phyloP scores from a whole-genome alignment of 2,797 vertebrate genomes.

The Erpetoichthys calabaricus region DNA sequence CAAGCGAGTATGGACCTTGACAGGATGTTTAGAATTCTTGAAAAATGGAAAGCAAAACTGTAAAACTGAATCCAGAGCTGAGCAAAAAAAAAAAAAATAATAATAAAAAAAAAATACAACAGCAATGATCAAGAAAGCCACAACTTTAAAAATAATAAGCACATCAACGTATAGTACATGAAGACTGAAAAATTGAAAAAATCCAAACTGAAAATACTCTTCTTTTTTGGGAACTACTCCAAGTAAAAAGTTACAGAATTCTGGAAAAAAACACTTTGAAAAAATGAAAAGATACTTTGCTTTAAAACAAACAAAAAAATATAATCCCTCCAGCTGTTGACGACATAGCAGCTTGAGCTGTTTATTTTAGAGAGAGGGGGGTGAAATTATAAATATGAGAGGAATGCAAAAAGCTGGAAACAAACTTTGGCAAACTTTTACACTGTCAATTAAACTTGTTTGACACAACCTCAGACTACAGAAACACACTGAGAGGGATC shows the following conservation, averaged over 20 bases:
- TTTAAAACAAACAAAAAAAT: constrained; percentile 1
- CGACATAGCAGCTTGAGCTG: neutral
- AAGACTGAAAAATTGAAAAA: too few relatives aligned
- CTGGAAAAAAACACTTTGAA: neutral
- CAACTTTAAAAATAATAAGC: too few relatives aligned
- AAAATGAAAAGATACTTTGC: neutral
- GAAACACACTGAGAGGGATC: neutral
- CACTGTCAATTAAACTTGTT: too few relatives aligned
- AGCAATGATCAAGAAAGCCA: too few relatives aligned
- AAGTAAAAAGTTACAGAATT: too few relatives aligned
- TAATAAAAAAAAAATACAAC: too few relatives aligned
- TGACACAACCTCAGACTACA: neutral
- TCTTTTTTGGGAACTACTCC: neutral
- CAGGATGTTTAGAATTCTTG: neutral
- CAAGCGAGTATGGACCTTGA: neutral
- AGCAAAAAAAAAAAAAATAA: too few relatives aligned
- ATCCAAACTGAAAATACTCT: neutral
- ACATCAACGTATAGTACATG: too few relatives aligned
- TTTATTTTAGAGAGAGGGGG: neutral
- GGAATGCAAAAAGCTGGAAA: too few relatives aligned
- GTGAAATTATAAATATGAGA: neutral
- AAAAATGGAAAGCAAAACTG: too few relatives aligned
- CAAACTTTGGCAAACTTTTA: too few relatives aligned
- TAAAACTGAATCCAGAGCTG: too few relatives aligned
- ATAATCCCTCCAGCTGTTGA: neutral